Evolutionary conservation across 2,797 vertebrate species (phyloP).

Genomic region (Enteromius viviparus): DNA sequence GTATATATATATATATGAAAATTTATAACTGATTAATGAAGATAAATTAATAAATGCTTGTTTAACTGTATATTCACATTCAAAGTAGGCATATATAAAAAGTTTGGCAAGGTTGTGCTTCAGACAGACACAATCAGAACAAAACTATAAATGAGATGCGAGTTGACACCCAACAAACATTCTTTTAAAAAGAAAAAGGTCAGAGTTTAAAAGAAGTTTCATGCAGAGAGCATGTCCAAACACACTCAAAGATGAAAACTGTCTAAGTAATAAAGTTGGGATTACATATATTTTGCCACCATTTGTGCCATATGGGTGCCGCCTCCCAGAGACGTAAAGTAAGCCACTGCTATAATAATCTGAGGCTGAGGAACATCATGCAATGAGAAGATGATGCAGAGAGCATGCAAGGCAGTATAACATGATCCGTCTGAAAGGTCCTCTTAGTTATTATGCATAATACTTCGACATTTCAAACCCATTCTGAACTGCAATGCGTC

Average conservation of each 20-base stretch:
- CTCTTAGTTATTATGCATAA: slow-evolving; percentile 37
- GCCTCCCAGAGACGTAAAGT: neutral
- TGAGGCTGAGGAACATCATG: slow-evolving; percentile 46
- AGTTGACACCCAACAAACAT: slow-evolving; percentile 23
- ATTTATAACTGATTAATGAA: too few relatives aligned
- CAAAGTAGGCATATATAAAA: too few relatives aligned
- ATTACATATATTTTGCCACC: neutral
- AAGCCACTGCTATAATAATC: slow-evolving; percentile 12
- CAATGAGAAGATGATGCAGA: slow-evolving; percentile 54
- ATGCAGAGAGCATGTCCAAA: slow-evolving; percentile 51
- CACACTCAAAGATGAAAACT: neutral
- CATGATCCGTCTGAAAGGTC: slow-evolving; percentile 42
- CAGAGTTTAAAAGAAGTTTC: neutral
- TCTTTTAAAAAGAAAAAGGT: neutral
- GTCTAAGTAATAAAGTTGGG: neutral
- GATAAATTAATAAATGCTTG: too few relatives aligned
- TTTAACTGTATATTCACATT: too few relatives aligned
- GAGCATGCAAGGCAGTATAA: slow-evolving; percentile 73
- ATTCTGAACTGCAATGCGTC: slow-evolving; percentile 37
- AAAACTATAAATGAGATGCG: neutral
- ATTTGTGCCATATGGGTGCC: neutral
- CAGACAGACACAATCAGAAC: slow-evolving; percentile 10
- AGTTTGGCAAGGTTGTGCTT: slow-evolving; percentile 21
- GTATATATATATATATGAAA: too few relatives aligned
- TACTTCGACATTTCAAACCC: slow-evolving; percentile 31